Percentiles rank a stretch among this genome's conserved stretches.
Conservation (phyloP, 2,797 vertebrate species). For the Poecilia velifera region DNA sequence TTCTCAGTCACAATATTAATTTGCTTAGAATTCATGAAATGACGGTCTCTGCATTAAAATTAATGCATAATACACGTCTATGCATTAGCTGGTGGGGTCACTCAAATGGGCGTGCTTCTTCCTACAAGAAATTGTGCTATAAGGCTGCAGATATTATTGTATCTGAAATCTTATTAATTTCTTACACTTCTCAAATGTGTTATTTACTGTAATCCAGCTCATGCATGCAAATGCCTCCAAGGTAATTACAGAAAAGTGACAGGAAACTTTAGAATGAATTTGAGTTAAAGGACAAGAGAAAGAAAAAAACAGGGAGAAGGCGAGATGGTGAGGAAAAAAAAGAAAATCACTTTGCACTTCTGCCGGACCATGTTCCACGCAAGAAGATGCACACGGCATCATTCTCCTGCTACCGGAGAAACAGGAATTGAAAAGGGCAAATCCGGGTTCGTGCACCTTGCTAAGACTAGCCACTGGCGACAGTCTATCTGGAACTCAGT, state of each 20-base stretch:
- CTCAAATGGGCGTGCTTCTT: slow-evolving; percentile 6
- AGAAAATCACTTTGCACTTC: slow-evolving; percentile 47
- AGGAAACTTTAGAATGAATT: slow-evolving; percentile 24
- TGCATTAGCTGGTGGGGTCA: slow-evolving; percentile 22
- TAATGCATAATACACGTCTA: not conserved
- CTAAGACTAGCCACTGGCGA: slow-evolving; percentile 76
- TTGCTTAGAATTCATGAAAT: slow-evolving; percentile 33
- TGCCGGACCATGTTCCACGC: slow-evolving; percentile 48
- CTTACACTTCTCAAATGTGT: slow-evolving; percentile 12
- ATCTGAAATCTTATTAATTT: not conserved
- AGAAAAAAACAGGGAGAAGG: not conserved
- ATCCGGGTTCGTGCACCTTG: slow-evolving; percentile 74
- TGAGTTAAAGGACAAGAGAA: slow-evolving; percentile 13
- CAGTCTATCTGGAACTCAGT: slow-evolving; percentile 71
- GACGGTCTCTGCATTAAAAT: slow-evolving; percentile 7
- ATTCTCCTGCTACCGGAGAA: slow-evolving; percentile 63
- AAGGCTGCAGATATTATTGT: slow-evolving; percentile 18
- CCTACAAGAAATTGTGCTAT: slow-evolving; percentile 13
- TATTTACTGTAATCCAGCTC: slow-evolving; percentile 33
- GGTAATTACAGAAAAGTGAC: slow-evolving; percentile 30
- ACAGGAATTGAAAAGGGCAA: slow-evolving; percentile 80
- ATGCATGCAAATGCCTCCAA: slow-evolving; percentile 14
- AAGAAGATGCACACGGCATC: slow-evolving; percentile 70
- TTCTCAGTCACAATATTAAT: slow-evolving; percentile 28
- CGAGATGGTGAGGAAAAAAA: slow-evolving; percentile 24